phyloP scores from a whole-genome alignment of 2,888 invertebrate genomes.

The Patella depressa region DNA sequence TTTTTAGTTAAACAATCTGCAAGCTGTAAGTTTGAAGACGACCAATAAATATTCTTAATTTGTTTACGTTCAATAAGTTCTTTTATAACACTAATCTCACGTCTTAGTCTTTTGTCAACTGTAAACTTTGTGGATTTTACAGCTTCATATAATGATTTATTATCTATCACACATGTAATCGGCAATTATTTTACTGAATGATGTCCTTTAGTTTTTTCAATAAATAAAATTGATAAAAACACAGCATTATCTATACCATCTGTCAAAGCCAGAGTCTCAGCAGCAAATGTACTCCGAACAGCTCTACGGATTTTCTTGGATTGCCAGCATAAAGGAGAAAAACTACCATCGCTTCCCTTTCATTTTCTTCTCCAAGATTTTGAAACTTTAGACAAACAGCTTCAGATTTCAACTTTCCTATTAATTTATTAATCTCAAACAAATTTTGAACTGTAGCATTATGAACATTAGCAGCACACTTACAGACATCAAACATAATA shows the following conservation, averaged over 20 bases:
- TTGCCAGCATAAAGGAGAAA: conserved; percentile 2
- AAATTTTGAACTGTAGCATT: not conserved
- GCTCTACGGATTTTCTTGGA: not conserved
- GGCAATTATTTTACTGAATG: not conserved
- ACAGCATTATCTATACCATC: conserved; percentile 4
- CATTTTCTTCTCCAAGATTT: not conserved
- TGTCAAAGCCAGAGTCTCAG: not conserved
- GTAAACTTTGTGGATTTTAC: too few relatives aligned
- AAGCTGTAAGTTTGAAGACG: too few relatives aligned
- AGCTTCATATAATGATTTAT: too few relatives aligned
- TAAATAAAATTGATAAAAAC: not conserved
- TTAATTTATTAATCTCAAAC: conserved; percentile 1
- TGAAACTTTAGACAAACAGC: not conserved
- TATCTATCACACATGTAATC: too few relatives aligned
- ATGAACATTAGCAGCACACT: not conserved
- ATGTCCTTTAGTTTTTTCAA: not conserved
- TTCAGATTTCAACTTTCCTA: not conserved
- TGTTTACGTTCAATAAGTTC: too few relatives aligned
- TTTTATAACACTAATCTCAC: too few relatives aligned
- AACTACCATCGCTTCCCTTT: not conserved
- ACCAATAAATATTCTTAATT: too few relatives aligned
- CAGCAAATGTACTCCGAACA: not conserved
- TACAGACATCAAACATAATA: conserved; percentile 8
- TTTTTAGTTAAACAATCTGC: too few relatives aligned
- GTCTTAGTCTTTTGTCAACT: too few relatives aligned